Evolutionary conservation across 2,113 vertebrate genomes (phyloP).

Genomic region (Callocephalon fimbriatum): DNA sequence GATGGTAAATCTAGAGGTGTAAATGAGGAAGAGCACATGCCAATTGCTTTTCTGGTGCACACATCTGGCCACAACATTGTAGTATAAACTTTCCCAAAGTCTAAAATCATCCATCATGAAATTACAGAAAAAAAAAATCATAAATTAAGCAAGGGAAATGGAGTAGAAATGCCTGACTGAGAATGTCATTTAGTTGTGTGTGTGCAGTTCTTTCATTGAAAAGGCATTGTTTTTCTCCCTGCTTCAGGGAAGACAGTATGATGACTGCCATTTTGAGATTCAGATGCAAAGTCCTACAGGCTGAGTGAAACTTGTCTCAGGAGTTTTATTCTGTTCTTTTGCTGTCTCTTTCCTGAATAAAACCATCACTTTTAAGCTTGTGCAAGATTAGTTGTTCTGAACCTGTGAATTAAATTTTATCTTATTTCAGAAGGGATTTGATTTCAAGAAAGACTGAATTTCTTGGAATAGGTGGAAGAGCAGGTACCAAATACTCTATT

Average conservation of each 20-base stretch:
- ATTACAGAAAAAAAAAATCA: not conserved
- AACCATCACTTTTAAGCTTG: accelerated
- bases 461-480: not conserved
- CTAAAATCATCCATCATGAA: not conserved
- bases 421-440: not conserved
- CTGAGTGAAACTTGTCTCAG: not conserved
- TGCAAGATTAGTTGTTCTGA: not conserved
- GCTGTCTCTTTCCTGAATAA: not conserved
- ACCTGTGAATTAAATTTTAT: not conserved
- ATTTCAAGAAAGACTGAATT: not conserved
- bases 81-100: not conserved
- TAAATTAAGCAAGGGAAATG: not conserved
- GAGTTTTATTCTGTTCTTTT: not conserved
- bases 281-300: not conserved
- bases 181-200: not conserved
- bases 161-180: not conserved
- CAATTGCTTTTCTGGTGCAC: not conserved
- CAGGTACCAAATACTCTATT: not conserved
- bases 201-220: not conserved
- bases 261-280: not conserved
- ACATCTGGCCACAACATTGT: not conserved
- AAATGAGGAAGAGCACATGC: not conserved
- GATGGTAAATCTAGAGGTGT: not conserved
- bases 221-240: not conserved
- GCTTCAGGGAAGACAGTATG: not conserved